These are phyloP conservation scores for Anagyrus pseudococci DNA, from an alignment of 2,888 invertebrate genomes.

Conservation along the genomic window DNA sequence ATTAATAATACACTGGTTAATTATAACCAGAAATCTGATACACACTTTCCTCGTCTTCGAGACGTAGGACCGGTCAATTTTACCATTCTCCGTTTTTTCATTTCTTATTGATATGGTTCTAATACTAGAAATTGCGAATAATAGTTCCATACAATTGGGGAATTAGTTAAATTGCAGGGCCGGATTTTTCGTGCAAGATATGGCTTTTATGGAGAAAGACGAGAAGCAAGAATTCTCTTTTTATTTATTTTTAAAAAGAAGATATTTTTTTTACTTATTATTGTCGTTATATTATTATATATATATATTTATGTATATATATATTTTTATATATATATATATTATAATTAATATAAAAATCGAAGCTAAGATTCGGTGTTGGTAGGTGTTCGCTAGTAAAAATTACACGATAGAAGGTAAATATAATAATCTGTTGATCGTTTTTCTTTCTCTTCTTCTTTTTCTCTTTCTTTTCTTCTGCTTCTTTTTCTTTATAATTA, in stretches of 20 bases:
- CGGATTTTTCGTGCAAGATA: constrained; percentile 37
- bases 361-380: constrained; percentile 39
- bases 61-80: constrained; percentile 31
- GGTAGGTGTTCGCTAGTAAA: constrained; percentile 41
- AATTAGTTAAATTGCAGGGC: constrained; percentile 31
- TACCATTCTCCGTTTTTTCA: not conserved
- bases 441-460: not conserved
- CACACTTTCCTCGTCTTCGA: constrained; percentile 27
- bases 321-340: constrained; percentile 27
- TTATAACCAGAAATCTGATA: constrained; percentile 31
- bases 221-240: constrained; percentile 41
- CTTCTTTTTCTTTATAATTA: constrained; percentile 31
- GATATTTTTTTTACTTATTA: constrained; percentile 36
- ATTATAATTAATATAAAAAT: constrained; percentile 40
- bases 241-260: constrained; percentile 38
- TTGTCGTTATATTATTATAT: constrained; percentile 38
- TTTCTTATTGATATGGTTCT: constrained; percentile 38
- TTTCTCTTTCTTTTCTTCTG: not conserved
- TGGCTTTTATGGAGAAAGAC: constrained; percentile 41
- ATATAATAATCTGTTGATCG: constrained; percentile 33
- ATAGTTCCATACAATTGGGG: constrained; percentile 36
- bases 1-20: constrained; percentile 27
- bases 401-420: constrained; percentile 39
- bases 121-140: constrained; percentile 38
- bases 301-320: constrained; percentile 24